Percentiles rank a stretch among this genome's conserved stretches.
phyloP scores from a whole-genome alignment of 2,888 invertebrate genomes.

The Arge pagana region DNA sequence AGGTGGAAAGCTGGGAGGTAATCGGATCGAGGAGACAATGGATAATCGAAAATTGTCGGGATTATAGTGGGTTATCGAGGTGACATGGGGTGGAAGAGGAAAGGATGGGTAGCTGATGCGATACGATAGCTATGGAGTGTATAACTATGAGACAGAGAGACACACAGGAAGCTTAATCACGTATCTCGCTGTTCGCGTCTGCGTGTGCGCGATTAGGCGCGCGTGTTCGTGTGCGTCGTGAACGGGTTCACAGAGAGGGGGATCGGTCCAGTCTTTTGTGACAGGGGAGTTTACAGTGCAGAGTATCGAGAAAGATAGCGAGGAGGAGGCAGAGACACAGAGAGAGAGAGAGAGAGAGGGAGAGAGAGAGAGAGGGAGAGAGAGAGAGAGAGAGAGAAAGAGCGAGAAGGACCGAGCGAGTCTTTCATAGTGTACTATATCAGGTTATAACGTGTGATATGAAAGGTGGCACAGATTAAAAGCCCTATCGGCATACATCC shows the following conservation, averaged over 20 bases:
- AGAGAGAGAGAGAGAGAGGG: constrained; percentile 14
- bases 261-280: no score
- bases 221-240: no score
- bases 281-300: constrained; percentile 3
- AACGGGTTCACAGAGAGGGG: no score
- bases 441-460: constrained; percentile 42
- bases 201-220: no score
- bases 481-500: constrained; percentile 51
- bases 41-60: constrained; percentile 11
- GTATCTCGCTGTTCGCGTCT: no score
- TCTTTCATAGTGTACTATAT: constrained; percentile 6
- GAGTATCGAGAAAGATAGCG: background rate
- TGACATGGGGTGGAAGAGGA: no score
- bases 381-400: constrained; percentile 16
- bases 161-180: no score
- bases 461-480: constrained; percentile 57
- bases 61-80: background rate
- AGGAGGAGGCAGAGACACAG: constrained; percentile 1
- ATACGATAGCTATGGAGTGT: no score
- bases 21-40: background rate
- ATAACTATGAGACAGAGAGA: no score
- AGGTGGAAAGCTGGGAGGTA: background rate
- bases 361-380: constrained; percentile 14
- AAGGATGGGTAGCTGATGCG: no score
- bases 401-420: constrained; percentile 28